phyloP scores from a whole-genome alignment of 2,888 invertebrate species.

The Dastarcus helophoroides region DNA sequence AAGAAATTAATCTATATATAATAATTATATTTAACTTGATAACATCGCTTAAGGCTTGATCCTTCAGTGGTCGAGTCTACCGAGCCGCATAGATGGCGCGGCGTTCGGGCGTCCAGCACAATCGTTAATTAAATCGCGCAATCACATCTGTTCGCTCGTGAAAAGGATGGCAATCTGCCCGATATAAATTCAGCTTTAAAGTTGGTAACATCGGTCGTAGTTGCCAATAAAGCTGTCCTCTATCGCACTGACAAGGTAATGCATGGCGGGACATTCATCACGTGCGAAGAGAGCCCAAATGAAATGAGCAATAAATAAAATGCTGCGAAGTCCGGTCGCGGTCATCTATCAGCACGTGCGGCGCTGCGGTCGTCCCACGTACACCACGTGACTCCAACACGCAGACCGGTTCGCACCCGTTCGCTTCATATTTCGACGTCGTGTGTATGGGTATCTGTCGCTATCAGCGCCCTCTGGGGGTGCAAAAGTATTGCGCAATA shows the following conservation, averaged over 20 bases:
- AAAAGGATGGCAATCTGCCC: slow-evolving; percentile 22
- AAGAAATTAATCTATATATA: too few species aligned
- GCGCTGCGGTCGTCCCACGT: slow-evolving; percentile 12
- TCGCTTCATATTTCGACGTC: too few species aligned
- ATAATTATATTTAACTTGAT: too few species aligned
- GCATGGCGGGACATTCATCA: slow-evolving; percentile 34
- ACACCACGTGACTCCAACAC: slow-evolving; percentile 1
- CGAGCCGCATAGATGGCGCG: too few species aligned
- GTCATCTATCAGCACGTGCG: slow-evolving; percentile 21
- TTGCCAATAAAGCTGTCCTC: slow-evolving; percentile 34
- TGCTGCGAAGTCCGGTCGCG: slow-evolving; percentile 26
- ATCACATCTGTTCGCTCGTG: too few species aligned
- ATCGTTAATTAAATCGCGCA: too few species aligned
- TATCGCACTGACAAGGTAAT: slow-evolving; percentile 32
- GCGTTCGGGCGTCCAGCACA: too few species aligned
- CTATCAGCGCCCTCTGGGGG: too few species aligned
- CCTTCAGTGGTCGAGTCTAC: too few species aligned
- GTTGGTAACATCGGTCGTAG: slow-evolving; percentile 25
- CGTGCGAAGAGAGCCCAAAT: slow-evolving; percentile 23
- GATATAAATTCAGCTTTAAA: slow-evolving; percentile 29
- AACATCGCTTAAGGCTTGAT: too few species aligned
- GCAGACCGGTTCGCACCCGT: background rate
- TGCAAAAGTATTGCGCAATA: too few species aligned
- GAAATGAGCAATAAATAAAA: slow-evolving; percentile 37
- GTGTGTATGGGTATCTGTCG: too few species aligned